Percentiles rank a stretch among this genome's conserved stretches.
These are phyloP conservation scores for Catamblyrhynchus diadema DNA, from an alignment of 2,797 vertebrate species.

Conservation along the genomic window DNA sequence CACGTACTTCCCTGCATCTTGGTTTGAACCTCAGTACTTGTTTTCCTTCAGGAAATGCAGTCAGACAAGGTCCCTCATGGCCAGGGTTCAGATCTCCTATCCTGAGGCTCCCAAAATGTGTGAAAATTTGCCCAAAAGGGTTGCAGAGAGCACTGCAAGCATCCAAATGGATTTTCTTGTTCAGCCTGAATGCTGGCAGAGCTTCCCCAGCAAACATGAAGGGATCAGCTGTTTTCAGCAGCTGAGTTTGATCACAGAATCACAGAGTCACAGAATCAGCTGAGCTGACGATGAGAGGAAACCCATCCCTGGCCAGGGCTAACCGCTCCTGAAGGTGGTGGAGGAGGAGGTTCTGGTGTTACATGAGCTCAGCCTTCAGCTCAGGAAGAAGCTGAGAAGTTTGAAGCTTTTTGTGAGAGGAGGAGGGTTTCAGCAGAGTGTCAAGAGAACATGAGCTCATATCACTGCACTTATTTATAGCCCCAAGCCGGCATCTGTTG, in stretches of 20 bases:
- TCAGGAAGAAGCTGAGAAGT: conserved; percentile 7
- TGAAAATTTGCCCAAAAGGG: background rate
- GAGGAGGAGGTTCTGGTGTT: background rate
- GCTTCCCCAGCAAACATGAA: background rate
- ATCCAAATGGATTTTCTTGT: background rate
- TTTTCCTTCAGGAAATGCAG: background rate
- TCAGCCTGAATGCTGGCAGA: background rate
- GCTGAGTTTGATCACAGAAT: background rate
- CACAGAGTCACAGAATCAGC: background rate
- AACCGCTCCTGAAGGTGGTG: background rate
- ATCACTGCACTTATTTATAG: conserved; percentile 50
- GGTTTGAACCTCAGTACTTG: background rate
- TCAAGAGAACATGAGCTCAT: conserved; percentile 66
- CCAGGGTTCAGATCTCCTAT: background rate
- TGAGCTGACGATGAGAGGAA: background rate
- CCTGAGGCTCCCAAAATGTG: background rate
- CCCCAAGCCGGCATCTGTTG: conserved; percentile 52
- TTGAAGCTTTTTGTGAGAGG: background rate
- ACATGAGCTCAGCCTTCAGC: conserved; percentile 1
- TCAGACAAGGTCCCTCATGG: background rate
- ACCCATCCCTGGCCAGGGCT: background rate
- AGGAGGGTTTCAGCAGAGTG: conserved; percentile 46
- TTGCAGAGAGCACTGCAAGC: background rate
- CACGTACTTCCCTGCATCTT: background rate
- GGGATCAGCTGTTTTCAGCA: background rate